Evolutionary conservation across 2,113 vertebrate genomes (phyloP).

Genomic region (Psilopsiagon aymara): DNA sequence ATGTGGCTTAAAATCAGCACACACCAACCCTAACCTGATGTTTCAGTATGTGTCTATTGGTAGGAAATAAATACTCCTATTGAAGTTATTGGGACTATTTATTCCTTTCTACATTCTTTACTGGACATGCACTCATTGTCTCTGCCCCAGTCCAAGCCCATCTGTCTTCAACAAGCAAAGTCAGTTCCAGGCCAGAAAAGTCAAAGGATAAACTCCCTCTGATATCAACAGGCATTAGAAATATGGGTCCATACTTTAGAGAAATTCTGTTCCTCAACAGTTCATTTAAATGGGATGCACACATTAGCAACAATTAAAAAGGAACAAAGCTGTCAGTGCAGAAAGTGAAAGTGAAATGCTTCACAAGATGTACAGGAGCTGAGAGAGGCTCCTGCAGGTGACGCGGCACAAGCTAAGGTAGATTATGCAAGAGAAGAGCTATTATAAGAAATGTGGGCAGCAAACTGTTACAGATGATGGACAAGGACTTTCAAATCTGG

Average conservation of each 20-base stretch:
- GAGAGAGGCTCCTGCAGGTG: neutral
- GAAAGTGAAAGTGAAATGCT: neutral
- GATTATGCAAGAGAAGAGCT: neutral
- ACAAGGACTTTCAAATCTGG: neutral
- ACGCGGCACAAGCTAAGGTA: neutral
- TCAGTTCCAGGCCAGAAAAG: neutral
- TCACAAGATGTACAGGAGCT: neutral
- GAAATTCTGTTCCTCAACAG: neutral
- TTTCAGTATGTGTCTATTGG: neutral
- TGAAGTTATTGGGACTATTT: neutral
- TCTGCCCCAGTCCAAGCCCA: neutral
- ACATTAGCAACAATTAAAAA: neutral
- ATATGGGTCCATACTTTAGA: neutral
- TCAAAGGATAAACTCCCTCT: neutral
- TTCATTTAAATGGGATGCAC: neutral
- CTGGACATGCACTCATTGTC: neutral
- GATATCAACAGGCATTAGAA: neutral
- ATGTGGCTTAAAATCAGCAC: neutral
- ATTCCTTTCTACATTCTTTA: neutral
- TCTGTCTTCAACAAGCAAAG: neutral
- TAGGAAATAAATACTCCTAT: neutral
- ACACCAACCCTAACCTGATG: neutral
- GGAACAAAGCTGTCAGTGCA: neutral
- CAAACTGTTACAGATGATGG: neutral
- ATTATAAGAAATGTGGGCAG: neutral